Evolutionary conservation across 2,797 vertebrate species (phyloP).

Genomic region (Vultur gryphus): DNA sequence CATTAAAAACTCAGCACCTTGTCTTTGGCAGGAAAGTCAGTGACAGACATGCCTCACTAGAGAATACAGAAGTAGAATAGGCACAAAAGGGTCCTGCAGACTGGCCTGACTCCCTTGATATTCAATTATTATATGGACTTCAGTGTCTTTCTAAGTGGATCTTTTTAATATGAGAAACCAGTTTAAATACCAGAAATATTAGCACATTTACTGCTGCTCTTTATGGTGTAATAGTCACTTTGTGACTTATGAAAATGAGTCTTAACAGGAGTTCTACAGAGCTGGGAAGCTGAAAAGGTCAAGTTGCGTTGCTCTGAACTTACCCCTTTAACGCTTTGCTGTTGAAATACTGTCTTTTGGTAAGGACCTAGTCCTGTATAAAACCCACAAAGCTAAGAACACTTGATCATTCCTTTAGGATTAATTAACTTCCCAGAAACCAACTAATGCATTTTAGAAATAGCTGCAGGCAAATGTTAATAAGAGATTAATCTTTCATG

Average conservation of each 20-base stretch:
- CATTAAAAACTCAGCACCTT: background rate
- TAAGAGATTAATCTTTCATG: slow-evolving; percentile 46
- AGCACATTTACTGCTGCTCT: background rate
- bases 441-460: slow-evolving; percentile 43
- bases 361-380: background rate
- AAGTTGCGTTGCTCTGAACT: slow-evolving; percentile 1
- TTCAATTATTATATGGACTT: background rate
- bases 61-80: background rate
- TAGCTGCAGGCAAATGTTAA: slow-evolving; percentile 52
- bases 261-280: background rate
- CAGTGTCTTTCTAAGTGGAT: background rate
- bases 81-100: background rate
- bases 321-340: background rate
- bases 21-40: background rate
- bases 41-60: background rate
- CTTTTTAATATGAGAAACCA: background rate
- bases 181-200: background rate
- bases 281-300: background rate
- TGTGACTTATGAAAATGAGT: background rate
- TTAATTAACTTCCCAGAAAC: slow-evolving; percentile 60
- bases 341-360: slow-evolving; percentile 11
- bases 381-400: slow-evolving; percentile 29
- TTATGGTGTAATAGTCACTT: background rate
- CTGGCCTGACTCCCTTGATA: background rate
- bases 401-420: slow-evolving; percentile 39